These are phyloP conservation scores for Cynopterus brachyotis DNA, from an alignment of 2,113 vertebrate species.

Conservation along the genomic window DNA sequence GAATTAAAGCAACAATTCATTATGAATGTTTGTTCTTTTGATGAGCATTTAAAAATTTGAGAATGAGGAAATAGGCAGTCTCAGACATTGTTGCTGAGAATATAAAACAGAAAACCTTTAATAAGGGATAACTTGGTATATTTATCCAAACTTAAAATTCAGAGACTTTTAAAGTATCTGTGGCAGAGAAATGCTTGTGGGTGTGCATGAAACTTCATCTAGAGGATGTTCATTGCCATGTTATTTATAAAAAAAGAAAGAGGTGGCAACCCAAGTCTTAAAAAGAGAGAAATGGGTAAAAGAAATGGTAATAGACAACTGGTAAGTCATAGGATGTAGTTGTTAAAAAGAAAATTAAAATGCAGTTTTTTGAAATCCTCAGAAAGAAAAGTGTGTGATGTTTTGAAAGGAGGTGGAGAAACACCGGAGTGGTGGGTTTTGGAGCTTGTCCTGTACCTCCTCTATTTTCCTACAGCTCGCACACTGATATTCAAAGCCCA, in stretches of 20 bases:
- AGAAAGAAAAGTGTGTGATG: background rate
- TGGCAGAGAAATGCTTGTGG: background rate
- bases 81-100: background rate
- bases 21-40: background rate
- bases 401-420: background rate
- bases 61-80: background rate
- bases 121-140: background rate
- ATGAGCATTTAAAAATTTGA: background rate
- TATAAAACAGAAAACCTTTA: background rate
- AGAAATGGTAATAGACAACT: background rate
- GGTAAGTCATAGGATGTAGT: background rate
- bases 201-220: background rate
- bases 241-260: background rate
- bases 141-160: background rate
- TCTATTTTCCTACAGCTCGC: rapidly evolving
- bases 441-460: background rate
- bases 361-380: background rate
- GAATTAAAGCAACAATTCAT: background rate
- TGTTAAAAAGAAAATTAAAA: background rate
- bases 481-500: background rate
- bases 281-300: background rate
- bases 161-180: background rate
- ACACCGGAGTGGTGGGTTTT: background rate
- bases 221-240: background rate
- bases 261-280: background rate